Conservation (phyloP, 2,888 invertebrate species). For the Aspidapion aeneum region DNA sequence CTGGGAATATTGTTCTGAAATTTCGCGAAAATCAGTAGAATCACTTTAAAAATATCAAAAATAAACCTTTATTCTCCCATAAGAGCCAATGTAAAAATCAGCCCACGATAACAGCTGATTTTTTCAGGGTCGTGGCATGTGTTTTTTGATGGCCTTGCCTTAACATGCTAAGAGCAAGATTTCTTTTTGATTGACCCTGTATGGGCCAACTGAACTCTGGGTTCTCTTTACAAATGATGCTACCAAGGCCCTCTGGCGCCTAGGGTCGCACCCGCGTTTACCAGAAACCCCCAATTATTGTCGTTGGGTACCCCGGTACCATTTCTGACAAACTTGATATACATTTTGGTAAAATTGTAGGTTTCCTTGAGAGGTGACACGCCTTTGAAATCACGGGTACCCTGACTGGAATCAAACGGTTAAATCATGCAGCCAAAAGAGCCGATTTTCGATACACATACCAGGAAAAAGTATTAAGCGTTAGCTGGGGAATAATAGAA, state of each 20-base stretch:
- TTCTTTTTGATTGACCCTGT: neutral
- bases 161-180: neutral
- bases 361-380: conserved; percentile 35
- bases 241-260: conserved; percentile 34
- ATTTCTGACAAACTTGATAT: conserved; percentile 38
- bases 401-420: conserved; percentile 4
- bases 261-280: conserved; percentile 37
- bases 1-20: too few relatives aligned
- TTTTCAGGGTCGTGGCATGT: too few relatives aligned
- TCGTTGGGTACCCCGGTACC: conserved; percentile 26
- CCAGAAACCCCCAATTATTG: conserved; percentile 37
- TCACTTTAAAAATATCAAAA: too few relatives aligned
- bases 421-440: conserved; percentile 3
- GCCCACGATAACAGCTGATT: too few relatives aligned
- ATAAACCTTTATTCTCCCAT: too few relatives aligned
- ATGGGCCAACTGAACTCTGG: neutral
- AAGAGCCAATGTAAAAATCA: too few relatives aligned
- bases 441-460: neutral
- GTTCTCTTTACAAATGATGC: neutral
- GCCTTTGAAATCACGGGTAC: conserved; percentile 28
- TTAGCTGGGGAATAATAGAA: too few relatives aligned
- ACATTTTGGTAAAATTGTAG: conserved; percentile 41
- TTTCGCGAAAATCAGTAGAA: too few relatives aligned
- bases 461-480: too few relatives aligned
- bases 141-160: too few relatives aligned